phyloP scores from a whole-genome alignment of 2,113 vertebrate species.

The Lophochroa leadbeateri region DNA sequence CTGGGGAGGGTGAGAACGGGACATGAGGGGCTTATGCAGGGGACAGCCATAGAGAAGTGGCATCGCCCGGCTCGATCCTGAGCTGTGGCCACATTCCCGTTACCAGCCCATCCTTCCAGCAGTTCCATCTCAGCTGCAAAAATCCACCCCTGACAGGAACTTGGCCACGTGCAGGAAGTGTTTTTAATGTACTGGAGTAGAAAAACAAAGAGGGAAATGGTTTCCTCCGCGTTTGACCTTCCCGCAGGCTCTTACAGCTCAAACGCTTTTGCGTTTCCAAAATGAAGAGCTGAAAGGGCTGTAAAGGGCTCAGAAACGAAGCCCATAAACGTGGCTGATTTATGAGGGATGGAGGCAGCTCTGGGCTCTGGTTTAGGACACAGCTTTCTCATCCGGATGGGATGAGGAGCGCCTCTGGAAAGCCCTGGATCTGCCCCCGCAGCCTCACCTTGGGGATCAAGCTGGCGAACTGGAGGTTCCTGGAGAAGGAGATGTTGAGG shows the following conservation, averaged over 20 bases:
- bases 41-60: not conserved
- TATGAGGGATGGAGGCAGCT: not conserved
- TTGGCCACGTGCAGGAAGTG: not conserved
- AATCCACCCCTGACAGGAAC: not conserved
- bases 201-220: not conserved
- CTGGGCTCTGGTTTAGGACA: not conserved
- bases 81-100: not conserved
- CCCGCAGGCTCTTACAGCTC: not conserved
- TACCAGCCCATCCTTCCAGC: not conserved
- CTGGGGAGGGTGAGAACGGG: not conserved
- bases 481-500: conserved; percentile 89
- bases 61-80: fast-evolving
- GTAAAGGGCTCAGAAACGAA: not conserved
- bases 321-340: not conserved
- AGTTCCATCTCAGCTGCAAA: not conserved
- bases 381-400: fast-evolving
- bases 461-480: conserved; percentile 90
- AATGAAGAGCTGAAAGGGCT: not conserved
- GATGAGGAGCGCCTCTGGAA: not conserved
- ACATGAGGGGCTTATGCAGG: not conserved
- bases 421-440: fast-evolving
- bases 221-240: not conserved
- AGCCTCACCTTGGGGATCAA: conserved; percentile 71
- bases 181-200: not conserved
- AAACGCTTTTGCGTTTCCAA: not conserved